These are phyloP conservation scores for Coelogynopora nodosa DNA, from an alignment of 2,888 invertebrate genomes.

Conservation along the genomic window DNA sequence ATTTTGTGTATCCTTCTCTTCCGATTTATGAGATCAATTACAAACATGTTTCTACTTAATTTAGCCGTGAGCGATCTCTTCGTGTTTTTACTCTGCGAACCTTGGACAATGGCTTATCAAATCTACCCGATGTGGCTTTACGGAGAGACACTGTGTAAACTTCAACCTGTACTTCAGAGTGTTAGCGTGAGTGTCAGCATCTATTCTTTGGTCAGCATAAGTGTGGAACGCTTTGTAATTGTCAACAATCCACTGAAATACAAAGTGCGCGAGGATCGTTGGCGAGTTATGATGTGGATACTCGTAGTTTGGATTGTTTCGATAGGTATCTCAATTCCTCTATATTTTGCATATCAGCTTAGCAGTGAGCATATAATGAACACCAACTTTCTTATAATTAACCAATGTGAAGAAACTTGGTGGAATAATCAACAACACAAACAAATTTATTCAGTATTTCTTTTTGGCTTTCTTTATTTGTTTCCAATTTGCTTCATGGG, in stretches of 20 bases:
- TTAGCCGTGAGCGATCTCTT: slow-evolving; percentile 73
- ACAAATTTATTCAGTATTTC: too few relatives aligned
- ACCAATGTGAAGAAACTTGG: too few relatives aligned
- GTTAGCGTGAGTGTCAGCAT: slow-evolving; percentile 74
- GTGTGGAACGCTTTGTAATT: slow-evolving; percentile 73
- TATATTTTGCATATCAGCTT: slow-evolving; percentile 44
- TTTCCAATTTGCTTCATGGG: too few relatives aligned
- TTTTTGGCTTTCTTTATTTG: too few relatives aligned
- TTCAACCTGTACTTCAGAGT: slow-evolving; percentile 43
- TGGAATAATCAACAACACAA: too few relatives aligned
- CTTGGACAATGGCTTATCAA: slow-evolving; percentile 56
- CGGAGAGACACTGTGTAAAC: slow-evolving; percentile 62
- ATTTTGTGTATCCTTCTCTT: slow-evolving; percentile 10
- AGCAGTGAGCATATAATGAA: slow-evolving; percentile 33
- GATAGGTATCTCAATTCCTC: slow-evolving; percentile 42
- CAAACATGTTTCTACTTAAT: slow-evolving; percentile 70
- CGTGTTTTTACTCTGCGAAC: slow-evolving; percentile 72
- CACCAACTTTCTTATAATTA: too few relatives aligned
- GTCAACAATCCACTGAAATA: slow-evolving; percentile 64
- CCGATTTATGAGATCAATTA: slow-evolving; percentile 11
- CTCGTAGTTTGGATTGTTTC: slow-evolving; percentile 46
- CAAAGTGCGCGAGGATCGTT: too few relatives aligned
- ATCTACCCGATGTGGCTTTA: too few relatives aligned
- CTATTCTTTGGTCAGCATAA: slow-evolving; percentile 71
- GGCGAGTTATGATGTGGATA: slow-evolving; percentile 14